Conservation (phyloP, 2,113 vertebrate species). For the Laticauda colubrina region DNA sequence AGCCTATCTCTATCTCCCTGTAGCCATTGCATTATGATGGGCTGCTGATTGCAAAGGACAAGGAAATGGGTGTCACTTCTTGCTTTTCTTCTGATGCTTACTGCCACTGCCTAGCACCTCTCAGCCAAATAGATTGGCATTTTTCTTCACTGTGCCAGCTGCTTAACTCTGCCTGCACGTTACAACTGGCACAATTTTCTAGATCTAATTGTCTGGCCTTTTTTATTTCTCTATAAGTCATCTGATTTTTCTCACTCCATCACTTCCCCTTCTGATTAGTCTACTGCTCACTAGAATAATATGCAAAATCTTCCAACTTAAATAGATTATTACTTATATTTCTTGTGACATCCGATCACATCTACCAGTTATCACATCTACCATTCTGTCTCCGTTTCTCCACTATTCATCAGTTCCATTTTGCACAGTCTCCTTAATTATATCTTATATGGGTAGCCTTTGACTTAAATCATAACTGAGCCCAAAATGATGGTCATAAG, state of each 20-base stretch:
- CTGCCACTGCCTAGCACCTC: background rate
- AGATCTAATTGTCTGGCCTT: background rate
- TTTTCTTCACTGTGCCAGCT: background rate
- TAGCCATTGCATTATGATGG: background rate
- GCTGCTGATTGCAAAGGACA: background rate
- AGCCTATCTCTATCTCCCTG: background rate
- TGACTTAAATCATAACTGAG: background rate
- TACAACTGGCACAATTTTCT: background rate
- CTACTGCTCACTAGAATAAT: background rate
- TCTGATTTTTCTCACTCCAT: background rate
- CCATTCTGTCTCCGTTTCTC: background rate
- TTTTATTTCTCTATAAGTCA: background rate
- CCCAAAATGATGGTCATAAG: background rate
- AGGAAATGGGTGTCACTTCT: background rate
- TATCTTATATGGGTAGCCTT: background rate
- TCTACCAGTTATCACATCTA: background rate
- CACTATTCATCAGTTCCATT: background rate
- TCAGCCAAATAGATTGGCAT: background rate
- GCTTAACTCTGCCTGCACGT: background rate
- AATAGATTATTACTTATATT: background rate
- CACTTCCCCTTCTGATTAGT: background rate
- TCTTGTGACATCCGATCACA: background rate
- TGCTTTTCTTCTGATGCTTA: background rate
- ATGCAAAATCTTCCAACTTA: background rate
- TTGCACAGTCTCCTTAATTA: background rate